Evolutionary conservation across 2,888 invertebrate species (phyloP), one percentile per base, ranked within the genome.

Genomic region (Drosophila ochracea): DNA sequence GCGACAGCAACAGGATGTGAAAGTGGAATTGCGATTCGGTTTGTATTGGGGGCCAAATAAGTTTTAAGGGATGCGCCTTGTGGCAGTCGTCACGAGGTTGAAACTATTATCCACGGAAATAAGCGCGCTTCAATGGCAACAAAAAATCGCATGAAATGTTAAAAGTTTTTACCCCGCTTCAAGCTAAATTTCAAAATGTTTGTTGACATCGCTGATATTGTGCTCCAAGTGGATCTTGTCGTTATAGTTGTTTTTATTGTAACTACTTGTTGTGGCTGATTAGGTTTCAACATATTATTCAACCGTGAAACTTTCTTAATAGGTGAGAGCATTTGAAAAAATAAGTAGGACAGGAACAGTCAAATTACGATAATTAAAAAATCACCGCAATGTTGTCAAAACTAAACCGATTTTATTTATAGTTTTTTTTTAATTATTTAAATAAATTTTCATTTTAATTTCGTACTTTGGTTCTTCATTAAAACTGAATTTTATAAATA

Each of bases 31-130:
- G 53, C 50, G 28, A 28, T 19, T 41, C 49, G 28, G 33, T 37
- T 35, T 41, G 41, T 35, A 7, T 37, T 37, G 37, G 37, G 31
- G 28, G 30, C 28, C 53, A 54, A 54, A 59, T 31, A 35, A 37
- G 16, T 37, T 41, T 54, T 63, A 52, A 58, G 60, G 57, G n/a
- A 55, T 67, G 57, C 57, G 61, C 43, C 68, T 54, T 71, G 61
- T 49, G 67, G 55, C 58, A 49, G 57, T 61, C 73, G 73, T 63
- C 84, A 78, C 72, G 76, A 78, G 80, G 76, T 80, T 78, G 78
- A 89, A 86, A 86, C 90, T 86, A 86, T 86, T 88, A 88, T 84
- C 90, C 84, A 77, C 75, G 76, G 82, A 90, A 86, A 86, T 88
- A 85, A 90, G 85, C 85, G 85, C 71, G 75, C 73, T 88, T 66